Base-by-base conservation (phyloP, 2,888 invertebrate genomes). In the Plebejus melissa region DNA sequence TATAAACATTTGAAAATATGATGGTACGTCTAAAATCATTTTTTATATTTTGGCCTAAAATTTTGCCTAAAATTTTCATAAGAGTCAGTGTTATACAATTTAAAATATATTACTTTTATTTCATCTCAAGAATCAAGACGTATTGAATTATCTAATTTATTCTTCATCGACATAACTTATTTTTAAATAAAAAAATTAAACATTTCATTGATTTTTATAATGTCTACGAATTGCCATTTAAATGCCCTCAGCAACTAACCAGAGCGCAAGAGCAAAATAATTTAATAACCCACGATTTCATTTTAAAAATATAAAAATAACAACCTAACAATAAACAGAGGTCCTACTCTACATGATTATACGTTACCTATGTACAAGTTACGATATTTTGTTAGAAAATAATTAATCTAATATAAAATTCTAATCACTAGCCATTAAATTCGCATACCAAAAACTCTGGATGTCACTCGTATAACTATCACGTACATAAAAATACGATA, bases 371-470 rank as follows among this genome's bases (percentile, higher is more conserved):
- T 91, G 85, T 90, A 91, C 91, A 90, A 69, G 82, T 81, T 80
- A 79, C 83, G 82, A 82, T 86, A 84, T 82, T 85, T 86, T 85
- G 83, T 86, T 85, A 84, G 83, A 46, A 85, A 84, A 84, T 83
- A 80, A 80, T 82, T 83, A 88, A 83, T 80, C 89, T 91, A 91
- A 87, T 83, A 88, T 92, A 92, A 89, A 90, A 79, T 82, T 90
- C 93, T 93, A 93, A 91, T 93, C 93, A 93, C 93, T 93, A 93
- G 93, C 93, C 93, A 93, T 93, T 85, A 89, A 89, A 89, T 88
- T 91, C 89, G 91, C 89, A 86, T 88, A 86, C 83, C 87, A 86
- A 79, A 76, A 79, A 78, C 79, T 79, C 80, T 83, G 80, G 80
- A 78, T 80, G 76, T 71, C 71, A 50, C 50, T 72, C 54, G 50